Base-by-base conservation (phyloP, 2,113 vertebrate species). In the Brienomyrus brachyistius region DNA sequence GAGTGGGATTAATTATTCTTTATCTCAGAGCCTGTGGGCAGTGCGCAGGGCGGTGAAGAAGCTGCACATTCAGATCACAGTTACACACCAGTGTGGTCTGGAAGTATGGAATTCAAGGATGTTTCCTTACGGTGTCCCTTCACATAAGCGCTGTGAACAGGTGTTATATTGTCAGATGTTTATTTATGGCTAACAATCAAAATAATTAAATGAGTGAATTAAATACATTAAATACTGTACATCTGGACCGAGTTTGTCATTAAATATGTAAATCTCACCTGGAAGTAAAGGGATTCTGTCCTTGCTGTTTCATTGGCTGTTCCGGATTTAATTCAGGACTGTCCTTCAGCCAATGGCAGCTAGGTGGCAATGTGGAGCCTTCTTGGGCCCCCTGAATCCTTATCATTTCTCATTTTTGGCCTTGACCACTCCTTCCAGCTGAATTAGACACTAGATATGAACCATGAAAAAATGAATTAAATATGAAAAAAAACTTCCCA, bases 1-100 rank as follows among this genome's bases (percentile, higher is more conserved):
- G 92, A 95, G 95, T 92, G 92, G 92, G 92, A 94, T 45, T 93
- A 94, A 96, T 93, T 93, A 90, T 87, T 91, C 89, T 40, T 62
- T 91, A 92, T 95, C 95, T 95, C 93, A 93, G 95, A 94, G 94
- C 94, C 94, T 95, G 93, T 94, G 94, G 40, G n/a, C 62, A 31
- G 27, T 19, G n/a, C 62, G 31, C 62, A 31, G 5, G 4, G 62
- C 10, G 1, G 9, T 27, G 10, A 70, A 11, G 62, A 70, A 70
- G n/a, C n/a, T 70, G 62, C n/a, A 31, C n/a, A 31, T 31, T 70
- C 9, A 27, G n/a, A 27, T 27, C 10, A 10, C 27, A 70, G n/a
- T 70, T 70, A 31, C 31, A 70, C 27, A 70, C n/a, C 62, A 70
- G n/a, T 31, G 10, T 27, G 10, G 62, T 70, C 10, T 70, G 62